Conservation (phyloP, 2,888 invertebrate genomes). For the Leistus spinibarbis region DNA sequence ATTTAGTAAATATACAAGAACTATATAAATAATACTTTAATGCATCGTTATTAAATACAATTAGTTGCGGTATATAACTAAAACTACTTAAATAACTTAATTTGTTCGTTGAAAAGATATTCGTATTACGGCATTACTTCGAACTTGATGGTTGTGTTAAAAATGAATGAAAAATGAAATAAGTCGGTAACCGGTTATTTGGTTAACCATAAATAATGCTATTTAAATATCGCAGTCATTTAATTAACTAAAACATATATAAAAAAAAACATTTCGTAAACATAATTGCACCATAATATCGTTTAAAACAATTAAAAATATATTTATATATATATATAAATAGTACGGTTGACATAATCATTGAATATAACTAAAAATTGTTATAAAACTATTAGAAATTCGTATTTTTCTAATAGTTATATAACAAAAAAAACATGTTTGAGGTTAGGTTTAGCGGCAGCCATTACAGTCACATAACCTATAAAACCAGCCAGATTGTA, state of each 20-base stretch:
- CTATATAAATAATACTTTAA: neutral
- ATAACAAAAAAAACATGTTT: neutral
- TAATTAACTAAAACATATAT: neutral
- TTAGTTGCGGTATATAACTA: no score
- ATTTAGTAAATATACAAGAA: neutral
- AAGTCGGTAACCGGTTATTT: no score
- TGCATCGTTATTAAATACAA: neutral
- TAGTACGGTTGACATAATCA: no score
- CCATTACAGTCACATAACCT: neutral
- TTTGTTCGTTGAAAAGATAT: neutral
- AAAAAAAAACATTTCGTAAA: neutral
- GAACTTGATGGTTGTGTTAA: no score
- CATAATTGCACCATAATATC: neutral
- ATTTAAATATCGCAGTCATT: neutral
- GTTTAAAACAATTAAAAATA: no score
- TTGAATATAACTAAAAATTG: no score
- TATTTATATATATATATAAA: neutral
- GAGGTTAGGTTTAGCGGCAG: neutral
- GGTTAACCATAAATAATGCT: no score
- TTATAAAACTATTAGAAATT: neutral
- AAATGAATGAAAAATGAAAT: no score
- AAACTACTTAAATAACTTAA: neutral
- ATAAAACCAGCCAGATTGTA: neutral
- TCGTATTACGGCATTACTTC: no score
- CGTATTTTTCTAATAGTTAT: neutral